Evolutionary conservation across 2,888 invertebrate genomes (phyloP).

Genomic region (Dastarcus helophoroides): DNA sequence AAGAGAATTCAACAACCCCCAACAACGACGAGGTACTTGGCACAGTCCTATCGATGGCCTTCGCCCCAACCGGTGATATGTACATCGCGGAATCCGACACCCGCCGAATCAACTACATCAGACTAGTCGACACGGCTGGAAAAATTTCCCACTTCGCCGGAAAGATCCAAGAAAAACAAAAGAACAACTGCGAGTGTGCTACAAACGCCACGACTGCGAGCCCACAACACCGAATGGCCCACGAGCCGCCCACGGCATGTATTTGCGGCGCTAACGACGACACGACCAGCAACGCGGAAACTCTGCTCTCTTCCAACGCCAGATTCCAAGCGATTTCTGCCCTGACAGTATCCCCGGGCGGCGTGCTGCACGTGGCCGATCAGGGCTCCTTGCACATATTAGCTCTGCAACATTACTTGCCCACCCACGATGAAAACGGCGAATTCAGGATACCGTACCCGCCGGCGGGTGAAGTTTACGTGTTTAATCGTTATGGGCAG

Average conservation of each 20-base stretch:
- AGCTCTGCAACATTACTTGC: constrained; percentile 76
- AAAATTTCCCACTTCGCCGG: constrained; percentile 88
- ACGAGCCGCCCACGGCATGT: constrained; percentile 31
- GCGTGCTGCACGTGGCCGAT: constrained; percentile 92
- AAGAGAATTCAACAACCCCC: constrained; percentile 26
- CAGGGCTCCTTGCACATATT: constrained; percentile 80
- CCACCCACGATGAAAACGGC: constrained; percentile 76
- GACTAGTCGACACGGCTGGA: constrained; percentile 80
- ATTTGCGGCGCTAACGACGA: constrained; percentile 37
- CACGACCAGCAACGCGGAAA: constrained; percentile 69
- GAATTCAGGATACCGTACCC: constrained; percentile 91
- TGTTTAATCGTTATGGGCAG: constrained; percentile 86
- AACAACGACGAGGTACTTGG: constrained; percentile 43
- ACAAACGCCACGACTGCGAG: constrained; percentile 41
- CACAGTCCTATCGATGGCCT: constrained; percentile 79
- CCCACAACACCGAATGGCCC: constrained; percentile 31
- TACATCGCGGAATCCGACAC: constrained; percentile 92
- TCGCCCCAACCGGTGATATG: constrained; percentile 82
- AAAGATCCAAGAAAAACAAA: constrained; percentile 51
- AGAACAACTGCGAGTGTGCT: constrained; percentile 47
- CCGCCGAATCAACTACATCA: constrained; percentile 68
- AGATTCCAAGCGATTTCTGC: constrained; percentile 82
- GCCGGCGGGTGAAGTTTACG: constrained; percentile 85
- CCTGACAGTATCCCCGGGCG: constrained; percentile 67
- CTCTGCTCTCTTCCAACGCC: constrained; percentile 79